Conservation (phyloP, 2,113 vertebrate genomes). For the Phylloscopus whistleri region DNA sequence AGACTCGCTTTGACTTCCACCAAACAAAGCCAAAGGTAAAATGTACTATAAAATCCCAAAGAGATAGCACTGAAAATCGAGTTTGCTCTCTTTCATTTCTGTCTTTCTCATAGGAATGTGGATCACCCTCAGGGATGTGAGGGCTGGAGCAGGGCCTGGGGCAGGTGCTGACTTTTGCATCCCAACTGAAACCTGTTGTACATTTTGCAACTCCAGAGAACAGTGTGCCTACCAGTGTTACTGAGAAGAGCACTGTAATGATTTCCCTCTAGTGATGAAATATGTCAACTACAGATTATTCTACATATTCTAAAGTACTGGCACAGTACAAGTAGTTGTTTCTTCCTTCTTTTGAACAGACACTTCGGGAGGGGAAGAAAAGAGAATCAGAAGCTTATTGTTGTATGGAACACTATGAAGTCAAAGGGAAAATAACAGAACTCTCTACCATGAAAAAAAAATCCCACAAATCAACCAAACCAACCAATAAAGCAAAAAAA, state of each 20-base stretch:
- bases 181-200: neutral
- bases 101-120: neutral
- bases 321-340: neutral
- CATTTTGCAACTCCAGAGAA: neutral
- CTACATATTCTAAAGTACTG: neutral
- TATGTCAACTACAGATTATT: neutral
- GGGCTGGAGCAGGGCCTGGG: neutral
- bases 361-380: neutral
- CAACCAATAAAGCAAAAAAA: neutral
- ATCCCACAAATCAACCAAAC: neutral
- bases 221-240: neutral
- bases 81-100: neutral
- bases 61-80: neutral
- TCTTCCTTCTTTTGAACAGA: neutral
- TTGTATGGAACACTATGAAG: neutral
- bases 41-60: neutral
- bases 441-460: neutral
- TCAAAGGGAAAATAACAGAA: neutral
- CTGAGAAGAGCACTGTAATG: neutral
- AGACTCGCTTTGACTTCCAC: neutral
- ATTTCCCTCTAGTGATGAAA: slow-evolving; percentile 57
- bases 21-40: neutral
- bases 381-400: neutral
- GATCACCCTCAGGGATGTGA: neutral
- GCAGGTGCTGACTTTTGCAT: neutral